These are phyloP conservation scores for Nautilus pompilius DNA, from an alignment of 1,140 invertebrate species.

Conservation along the genomic window DNA sequence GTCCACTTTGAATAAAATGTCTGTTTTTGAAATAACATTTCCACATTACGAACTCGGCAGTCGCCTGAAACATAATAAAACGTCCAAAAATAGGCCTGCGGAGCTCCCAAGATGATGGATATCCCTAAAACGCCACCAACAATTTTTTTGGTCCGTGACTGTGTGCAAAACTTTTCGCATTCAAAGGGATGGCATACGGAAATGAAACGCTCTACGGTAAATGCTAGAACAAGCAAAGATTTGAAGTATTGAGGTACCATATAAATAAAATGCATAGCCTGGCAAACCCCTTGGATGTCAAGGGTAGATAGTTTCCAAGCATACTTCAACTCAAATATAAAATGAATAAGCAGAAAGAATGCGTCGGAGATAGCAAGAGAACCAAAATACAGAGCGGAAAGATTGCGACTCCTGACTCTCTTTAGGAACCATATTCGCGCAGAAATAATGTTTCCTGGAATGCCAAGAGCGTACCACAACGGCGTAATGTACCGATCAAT, in stretches of 20 bases:
- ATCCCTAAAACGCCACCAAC: slow-evolving; percentile 21
- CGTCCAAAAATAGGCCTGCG: slow-evolving; percentile 42
- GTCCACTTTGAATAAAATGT: too few species aligned
- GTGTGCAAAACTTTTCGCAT: slow-evolving; percentile 44
- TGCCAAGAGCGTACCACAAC: slow-evolving; percentile 48
- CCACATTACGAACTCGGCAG: slow-evolving; percentile 16
- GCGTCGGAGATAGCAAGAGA: slow-evolving; percentile 46
- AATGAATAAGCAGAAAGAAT: slow-evolving; percentile 40
- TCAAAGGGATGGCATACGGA: slow-evolving; percentile 90
- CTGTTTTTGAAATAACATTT: too few species aligned
- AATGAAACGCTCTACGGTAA: slow-evolving; percentile 91
- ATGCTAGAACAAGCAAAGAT: slow-evolving; percentile 61
- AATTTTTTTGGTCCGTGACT: slow-evolving; percentile 26
- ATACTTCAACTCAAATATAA: slow-evolving; percentile 33
- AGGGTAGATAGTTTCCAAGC: slow-evolving; percentile 37
- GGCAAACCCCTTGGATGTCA: slow-evolving; percentile 28
- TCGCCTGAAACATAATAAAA: slow-evolving; percentile 15
- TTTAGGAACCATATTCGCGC: slow-evolving; percentile 44
- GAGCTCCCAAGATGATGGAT: slow-evolving; percentile 22
- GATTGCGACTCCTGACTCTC: slow-evolving; percentile 43
- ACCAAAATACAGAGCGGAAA: slow-evolving; percentile 50
- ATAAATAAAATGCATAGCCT: slow-evolving; percentile 36
- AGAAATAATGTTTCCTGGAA: slow-evolving; percentile 47
- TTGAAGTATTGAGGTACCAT: slow-evolving; percentile 46
- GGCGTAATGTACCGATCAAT: slow-evolving; percentile 40